phyloP scores from a whole-genome alignment of 2,797 vertebrate genomes.

The Threskiornis aethiopicus region DNA sequence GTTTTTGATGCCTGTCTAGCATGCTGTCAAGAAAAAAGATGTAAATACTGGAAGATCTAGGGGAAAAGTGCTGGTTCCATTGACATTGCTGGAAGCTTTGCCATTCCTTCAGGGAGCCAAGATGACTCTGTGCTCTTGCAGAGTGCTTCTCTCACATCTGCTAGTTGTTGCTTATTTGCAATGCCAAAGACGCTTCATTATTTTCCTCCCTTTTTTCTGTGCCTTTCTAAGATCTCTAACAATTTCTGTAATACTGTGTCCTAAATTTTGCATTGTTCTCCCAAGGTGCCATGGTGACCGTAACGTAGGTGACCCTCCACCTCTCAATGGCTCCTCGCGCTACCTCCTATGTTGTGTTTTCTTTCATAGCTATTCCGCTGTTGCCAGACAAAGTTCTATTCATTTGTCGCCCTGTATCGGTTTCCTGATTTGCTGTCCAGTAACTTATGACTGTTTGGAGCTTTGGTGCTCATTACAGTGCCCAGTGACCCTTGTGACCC shows the following conservation, averaged over 20 bases:
- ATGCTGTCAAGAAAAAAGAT: background rate
- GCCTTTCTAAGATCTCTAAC: background rate
- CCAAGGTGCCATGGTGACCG: background rate
- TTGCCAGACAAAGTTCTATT: constrained; percentile 8
- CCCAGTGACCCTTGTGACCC: constrained; percentile 1
- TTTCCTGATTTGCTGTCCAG: constrained; percentile 24
- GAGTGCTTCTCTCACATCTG: background rate
- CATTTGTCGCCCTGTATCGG: background rate
- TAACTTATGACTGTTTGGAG: constrained; percentile 28
- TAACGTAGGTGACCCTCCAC: background rate
- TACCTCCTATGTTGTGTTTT: constrained; percentile 16
- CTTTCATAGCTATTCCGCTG: constrained; percentile 10
- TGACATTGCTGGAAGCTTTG: background rate
- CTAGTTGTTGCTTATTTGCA: background rate
- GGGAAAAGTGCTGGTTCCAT: background rate
- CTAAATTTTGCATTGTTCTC: background rate
- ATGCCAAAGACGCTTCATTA: background rate
- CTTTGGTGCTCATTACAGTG: constrained; percentile 29
- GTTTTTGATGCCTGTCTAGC: background rate
- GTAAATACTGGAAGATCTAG: background rate
- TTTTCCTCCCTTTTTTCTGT: background rate
- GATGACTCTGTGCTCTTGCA: background rate
- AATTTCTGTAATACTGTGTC: background rate
- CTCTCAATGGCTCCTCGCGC: background rate
- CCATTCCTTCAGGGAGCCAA: background rate